Base-by-base conservation (phyloP, 1,140 invertebrate genomes). In the Drosophila asahinai region DNA sequence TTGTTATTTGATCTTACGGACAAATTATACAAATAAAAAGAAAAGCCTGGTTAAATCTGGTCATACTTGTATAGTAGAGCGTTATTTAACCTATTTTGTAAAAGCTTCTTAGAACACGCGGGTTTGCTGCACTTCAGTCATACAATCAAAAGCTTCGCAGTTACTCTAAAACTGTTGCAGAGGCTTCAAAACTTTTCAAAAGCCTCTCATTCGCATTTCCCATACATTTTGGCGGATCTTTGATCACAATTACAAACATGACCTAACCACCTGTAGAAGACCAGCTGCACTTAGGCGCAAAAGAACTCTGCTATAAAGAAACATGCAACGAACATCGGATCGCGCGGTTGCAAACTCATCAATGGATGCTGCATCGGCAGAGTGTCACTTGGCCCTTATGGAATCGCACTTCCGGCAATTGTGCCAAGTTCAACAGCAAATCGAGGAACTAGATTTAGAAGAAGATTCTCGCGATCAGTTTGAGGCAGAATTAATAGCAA, bases 391-490 rank as follows among this genome's bases (percentile, higher is more conserved):
- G 30, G 30, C 17, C 45, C 19, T 22, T 22, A 22, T 47, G 43
- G 47, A 49, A 25, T 49, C 47, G 22, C 47, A 22, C 19, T 22
- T 22, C 19, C 19, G 19, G 19, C 19, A 22, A 22, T 22, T 22
- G 19, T 22, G 19, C 19, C 19, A 22, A 22, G 19, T 22, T 22
- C 19, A 22, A 22, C 19, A 22, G 19, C 19, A 22, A 22, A 22
- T 52, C 25, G 15, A 52, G 15, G 25, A 52, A n/a, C 6, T 52
- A 52, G 7, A 30, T 11, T 52, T 11, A 30, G 15, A 5, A 27
- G 14, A 51, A 27, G 25, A 51, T 51, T 51, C 49, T 52, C 49
- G 49, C 15, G 49, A 30, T 51, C 49, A 51, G 14, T 40, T 40
- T 40, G 14, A 40, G 12, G 38, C 38, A 40, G 38, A 40, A 40